Evolutionary conservation across 2,888 invertebrate genomes (phyloP), one percentile per base, ranked within the genome.

Genomic region (Tortricodes alternella): DNA sequence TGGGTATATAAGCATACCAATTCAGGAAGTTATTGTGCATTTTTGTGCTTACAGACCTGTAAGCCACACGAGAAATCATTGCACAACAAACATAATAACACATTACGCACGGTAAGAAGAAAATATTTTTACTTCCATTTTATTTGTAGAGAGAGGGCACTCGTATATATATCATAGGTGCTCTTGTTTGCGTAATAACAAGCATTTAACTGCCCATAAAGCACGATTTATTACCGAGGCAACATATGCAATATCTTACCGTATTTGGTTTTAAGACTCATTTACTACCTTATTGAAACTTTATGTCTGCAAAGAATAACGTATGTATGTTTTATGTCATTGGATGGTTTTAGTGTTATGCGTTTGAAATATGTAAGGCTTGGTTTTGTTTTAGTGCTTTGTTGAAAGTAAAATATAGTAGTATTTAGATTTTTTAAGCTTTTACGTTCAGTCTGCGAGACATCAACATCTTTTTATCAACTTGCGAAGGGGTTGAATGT

Each of bases 191-290:
- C 66, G 73, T 74, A 75, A 77, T 80, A 81, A 83, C 83, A 83
- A 77, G 71, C 83, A 73, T 82, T 85, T 84, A 84, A 85, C 81
- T 80, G 82, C 77, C 81, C 80, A 80, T 85, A 83, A 85, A 85
- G 69, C 63, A 61, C 71, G 71, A 85, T 85, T 85, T 85, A 86
- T 80, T 66, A 70, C 70, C 58, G 62, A 63, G 67, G 65, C 71
- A 73, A 78, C 77, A 77, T 78, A 73, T 78, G 78, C 74, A 78
- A 79, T 77, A 78, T 76, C 71, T 66, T 60, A 60, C 71, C 65
- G 66, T 62, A 64, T 77, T 73, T 67, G 68, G 67, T 70, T 76
- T 75, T 72, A 72, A 68, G 70, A 66, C 67, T 32, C 52, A 60
- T 59, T 61, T 59, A 59, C 49, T 56, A 43, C 34, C 44, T 46